A percentile compares a stretch with the other conserved stretches of the same genome.
phyloP scores from a whole-genome alignment of 2,888 invertebrate genomes.

The Aethes cnicana region DNA sequence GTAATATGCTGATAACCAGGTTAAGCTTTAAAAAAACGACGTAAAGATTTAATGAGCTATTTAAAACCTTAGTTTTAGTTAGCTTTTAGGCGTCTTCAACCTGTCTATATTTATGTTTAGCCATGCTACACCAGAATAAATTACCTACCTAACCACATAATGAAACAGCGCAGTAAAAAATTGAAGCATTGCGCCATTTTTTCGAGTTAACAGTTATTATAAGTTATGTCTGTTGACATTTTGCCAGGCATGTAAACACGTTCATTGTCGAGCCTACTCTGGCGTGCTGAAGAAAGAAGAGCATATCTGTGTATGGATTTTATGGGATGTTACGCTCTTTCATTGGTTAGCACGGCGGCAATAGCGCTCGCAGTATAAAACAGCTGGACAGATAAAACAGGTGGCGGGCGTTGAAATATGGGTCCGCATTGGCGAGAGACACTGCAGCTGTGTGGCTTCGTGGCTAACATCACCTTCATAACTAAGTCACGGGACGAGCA shows the following conservation, averaged over 20 bases:
- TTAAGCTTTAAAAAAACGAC: background rate
- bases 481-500: too few relatives aligned
- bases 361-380: slow-evolving; percentile 63
- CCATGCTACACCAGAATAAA: background rate
- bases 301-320: too few relatives aligned
- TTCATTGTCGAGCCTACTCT: slow-evolving; percentile 31
- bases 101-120: too few relatives aligned
- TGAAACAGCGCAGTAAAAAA: slow-evolving; percentile 14
- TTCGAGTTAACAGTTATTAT: slow-evolving; percentile 24
- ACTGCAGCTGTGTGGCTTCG: slow-evolving; percentile 48
- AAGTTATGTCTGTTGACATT: slow-evolving; percentile 28
- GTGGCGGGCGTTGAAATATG: slow-evolving; percentile 71
- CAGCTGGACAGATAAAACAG: slow-evolving; percentile 65
- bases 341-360: too few relatives aligned
- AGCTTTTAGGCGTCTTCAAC: too few relatives aligned
- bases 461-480: background rate
- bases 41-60: too few relatives aligned
- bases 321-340: too few relatives aligned
- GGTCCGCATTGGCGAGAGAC: slow-evolving; percentile 63
- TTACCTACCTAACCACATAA: background rate
- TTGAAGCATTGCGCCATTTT: slow-evolving; percentile 23
- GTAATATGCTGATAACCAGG: too few relatives aligned
- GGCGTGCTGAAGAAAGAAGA: too few relatives aligned
- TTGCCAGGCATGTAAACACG: slow-evolving; percentile 30
- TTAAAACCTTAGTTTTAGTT: too few relatives aligned